phyloP scores from a whole-genome alignment of 2,888 invertebrate genomes.

The Dasysyrphus tricinctus region DNA sequence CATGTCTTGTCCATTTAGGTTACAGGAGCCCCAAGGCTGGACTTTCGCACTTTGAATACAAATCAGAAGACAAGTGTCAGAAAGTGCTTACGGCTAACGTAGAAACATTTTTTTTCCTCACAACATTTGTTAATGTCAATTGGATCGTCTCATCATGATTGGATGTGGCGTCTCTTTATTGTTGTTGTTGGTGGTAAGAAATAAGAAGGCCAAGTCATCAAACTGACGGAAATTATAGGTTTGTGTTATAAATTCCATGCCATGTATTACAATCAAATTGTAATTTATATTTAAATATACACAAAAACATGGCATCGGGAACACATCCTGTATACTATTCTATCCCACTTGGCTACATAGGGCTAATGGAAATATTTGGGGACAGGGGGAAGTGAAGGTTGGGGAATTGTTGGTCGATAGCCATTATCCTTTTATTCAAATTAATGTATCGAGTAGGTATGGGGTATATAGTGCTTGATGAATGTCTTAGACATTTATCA shows the following conservation, averaged over 20 bases:
- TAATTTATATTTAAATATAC: conserved; percentile 66
- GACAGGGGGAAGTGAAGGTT: neutral
- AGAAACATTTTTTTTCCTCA: conserved; percentile 27
- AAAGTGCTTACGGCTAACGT: conserved; percentile 16
- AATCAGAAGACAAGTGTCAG: conserved; percentile 44
- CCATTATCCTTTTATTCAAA: conserved; percentile 71
- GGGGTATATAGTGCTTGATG: conserved; percentile 57
- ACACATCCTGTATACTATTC: conserved; percentile 36
- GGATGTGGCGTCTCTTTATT: neutral
- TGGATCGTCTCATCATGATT: conserved; percentile 37
- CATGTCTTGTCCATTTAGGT: neutral
- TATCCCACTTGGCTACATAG: conserved; percentile 20
- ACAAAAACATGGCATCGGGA: conserved; percentile 42
- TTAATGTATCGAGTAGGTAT: conserved; percentile 58
- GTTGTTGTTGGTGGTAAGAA: neutral
- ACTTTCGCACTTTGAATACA: conserved; percentile 61
- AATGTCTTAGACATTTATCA: conserved; percentile 73
- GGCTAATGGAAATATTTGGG: conserved; percentile 1
- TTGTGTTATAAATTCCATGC: conserved; percentile 57
- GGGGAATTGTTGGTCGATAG: conserved; percentile 21
- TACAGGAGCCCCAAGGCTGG: conserved; percentile 15
- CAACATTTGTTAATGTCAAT: conserved; percentile 68
- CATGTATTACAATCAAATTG: conserved; percentile 73
- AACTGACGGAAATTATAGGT: conserved; percentile 55
- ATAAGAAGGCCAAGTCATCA: conserved; percentile 13